Base-by-base conservation (phyloP, 2,113 vertebrate species). In the Azemiops feae region DNA sequence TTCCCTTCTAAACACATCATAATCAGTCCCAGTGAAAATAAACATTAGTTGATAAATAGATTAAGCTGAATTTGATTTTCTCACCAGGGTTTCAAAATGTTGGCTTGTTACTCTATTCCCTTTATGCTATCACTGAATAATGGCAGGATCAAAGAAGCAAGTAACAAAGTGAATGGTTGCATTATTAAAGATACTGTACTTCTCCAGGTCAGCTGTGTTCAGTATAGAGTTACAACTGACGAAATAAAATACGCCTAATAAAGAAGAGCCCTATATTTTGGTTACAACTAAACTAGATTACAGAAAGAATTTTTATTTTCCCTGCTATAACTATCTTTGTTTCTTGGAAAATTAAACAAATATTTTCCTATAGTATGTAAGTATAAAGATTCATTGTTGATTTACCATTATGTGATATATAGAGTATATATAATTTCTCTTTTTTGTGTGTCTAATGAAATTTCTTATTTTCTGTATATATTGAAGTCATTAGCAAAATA, bases 91-190 rank as follows among this genome's bases (percentile, higher is more conserved):
- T 30, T 64, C 57, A 81, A 74, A 60, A 54, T 39, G 88, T 89
- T 91, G 90, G 87, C 43, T 89, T 95, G 88, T 81, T 87, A 90
- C 87, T 92, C 39, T 86, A 47, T 92, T 57, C 92, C 89, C 92
- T 93, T 94, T 95, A 92, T 94, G 89, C 94, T 96, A 92, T 91
- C 90, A 47, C 45, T 89, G 16, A 85, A 93, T 92, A 92, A 93
- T 57, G 58, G 90, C 74, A 88, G 91, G 18, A 45, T 25, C 58
- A 92, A 93, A 89, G 85, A 25, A 87, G 87, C 45, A 91, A 58
- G 53, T 52, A 14, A 85, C 88, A 91, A 27, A 92, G 95, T 96
- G 22, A 96, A 85, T 22, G 16, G 94, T 96, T 96, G 95, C 97
- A 89, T 88, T 12, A 53, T 91, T 0, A 92, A 87, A 93, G 95